Percentiles rank a stretch among this genome's conserved stretches.
These are phyloP conservation scores for Eurypyga helias DNA, from an alignment of 2,113 vertebrate genomes.

Conservation along the genomic window DNA sequence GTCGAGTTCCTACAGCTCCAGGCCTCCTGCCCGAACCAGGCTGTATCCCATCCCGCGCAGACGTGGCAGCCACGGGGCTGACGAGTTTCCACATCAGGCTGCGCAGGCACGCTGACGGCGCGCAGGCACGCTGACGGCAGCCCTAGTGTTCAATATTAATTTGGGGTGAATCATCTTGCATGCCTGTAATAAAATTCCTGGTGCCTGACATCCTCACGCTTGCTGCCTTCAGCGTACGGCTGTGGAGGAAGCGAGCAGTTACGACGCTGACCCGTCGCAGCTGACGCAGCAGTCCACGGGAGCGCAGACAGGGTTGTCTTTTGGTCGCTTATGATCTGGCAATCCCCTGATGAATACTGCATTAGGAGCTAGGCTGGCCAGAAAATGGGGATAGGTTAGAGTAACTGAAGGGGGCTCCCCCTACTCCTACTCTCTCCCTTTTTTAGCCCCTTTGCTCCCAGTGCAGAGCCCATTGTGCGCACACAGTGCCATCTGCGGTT, in stretches of 20 bases:
- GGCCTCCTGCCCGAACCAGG: not conserved
- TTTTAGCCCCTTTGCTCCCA: not conserved
- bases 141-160: not conserved
- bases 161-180: not conserved
- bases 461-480: not conserved
- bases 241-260: not conserved
- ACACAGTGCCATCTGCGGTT: not conserved
- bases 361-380: not conserved
- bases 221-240: not conserved
- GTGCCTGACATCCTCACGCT: not conserved
- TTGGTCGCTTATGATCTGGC: not conserved
- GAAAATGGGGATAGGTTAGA: not conserved
- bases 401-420: not conserved
- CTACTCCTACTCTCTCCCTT: not conserved
- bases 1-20: fast-evolving
- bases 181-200: not conserved
- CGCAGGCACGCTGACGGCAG: fast-evolving
- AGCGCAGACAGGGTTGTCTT: not conserved
- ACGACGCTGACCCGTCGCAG: not conserved
- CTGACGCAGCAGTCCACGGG: not conserved
- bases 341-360: not conserved
- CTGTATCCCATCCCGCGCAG: not conserved
- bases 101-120: fast-evolving
- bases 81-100: not conserved
- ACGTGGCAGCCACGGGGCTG: not conserved